Evolutionary conservation across 2,113 vertebrate species (phyloP).

Genomic region (Bambusicola thoracicus): DNA sequence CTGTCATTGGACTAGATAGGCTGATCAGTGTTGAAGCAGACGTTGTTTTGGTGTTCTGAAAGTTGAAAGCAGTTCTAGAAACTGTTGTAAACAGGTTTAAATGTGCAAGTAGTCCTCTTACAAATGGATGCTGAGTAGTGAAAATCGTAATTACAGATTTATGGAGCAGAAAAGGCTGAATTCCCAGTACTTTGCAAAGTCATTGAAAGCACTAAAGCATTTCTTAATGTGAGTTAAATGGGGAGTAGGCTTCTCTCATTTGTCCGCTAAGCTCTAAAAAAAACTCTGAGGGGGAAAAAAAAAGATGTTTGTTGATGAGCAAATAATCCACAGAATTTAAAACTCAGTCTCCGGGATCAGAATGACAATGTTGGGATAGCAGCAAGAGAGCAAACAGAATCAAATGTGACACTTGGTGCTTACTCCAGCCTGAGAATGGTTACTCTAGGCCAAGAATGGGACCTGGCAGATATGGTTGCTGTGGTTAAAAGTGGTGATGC

Average conservation of each 20-base stretch:
- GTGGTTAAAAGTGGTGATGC: neutral
- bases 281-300: neutral
- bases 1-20: neutral
- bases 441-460: neutral
- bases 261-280: neutral
- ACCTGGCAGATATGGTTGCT: neutral
- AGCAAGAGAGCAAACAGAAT: neutral
- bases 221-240: constrained; percentile 34
- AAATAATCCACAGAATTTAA: neutral
- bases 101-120: neutral
- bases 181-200: constrained; percentile 2
- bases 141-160: constrained; percentile 28
- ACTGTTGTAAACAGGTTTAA: neutral
- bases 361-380: neutral
- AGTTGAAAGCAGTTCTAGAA: neutral
- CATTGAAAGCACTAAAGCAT: neutral
- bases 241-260: constrained; percentile 4
- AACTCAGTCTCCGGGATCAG: neutral
- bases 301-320: neutral
- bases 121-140: neutral
- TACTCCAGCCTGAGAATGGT: neutral
- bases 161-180: constrained; percentile 23
- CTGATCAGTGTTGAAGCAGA: neutral
- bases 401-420: neutral
- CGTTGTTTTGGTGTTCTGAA: neutral